Percentiles rank a stretch among this genome's conserved stretches.
Evolutionary conservation across 2,113 vertebrate genomes (phyloP).

Genomic region (Hypocryptadius cinnamomeus): DNA sequence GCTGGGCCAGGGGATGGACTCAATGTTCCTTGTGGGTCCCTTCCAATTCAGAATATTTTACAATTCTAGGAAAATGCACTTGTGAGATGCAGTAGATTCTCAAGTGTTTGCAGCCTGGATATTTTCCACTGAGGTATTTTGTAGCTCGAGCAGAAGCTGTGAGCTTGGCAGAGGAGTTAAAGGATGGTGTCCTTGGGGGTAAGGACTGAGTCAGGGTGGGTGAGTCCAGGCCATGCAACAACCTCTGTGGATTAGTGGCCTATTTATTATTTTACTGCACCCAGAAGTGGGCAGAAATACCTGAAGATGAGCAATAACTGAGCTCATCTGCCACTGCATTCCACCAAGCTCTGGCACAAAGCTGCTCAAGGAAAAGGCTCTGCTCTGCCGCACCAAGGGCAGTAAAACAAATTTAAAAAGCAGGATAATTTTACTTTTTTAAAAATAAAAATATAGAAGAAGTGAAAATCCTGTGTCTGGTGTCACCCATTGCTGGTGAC

Average conservation of each 20-base stretch:
- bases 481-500: background rate
- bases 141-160: background rate
- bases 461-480: background rate
- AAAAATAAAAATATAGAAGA: background rate
- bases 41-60: background rate
- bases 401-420: background rate
- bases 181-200: background rate
- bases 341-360: background rate
- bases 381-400: background rate
- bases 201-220: background rate
- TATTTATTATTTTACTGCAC: background rate
- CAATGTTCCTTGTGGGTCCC: background rate
- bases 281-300: background rate
- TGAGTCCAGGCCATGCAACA: background rate
- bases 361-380: background rate
- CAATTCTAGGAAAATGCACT: background rate
- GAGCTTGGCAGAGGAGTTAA: background rate
- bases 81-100: background rate
- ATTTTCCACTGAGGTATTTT: background rate
- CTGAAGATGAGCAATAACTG: background rate
- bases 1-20: background rate
- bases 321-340: background rate
- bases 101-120: background rate
- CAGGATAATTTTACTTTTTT: background rate
- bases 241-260: accelerated